phyloP scores from a whole-genome alignment of 2,888 invertebrate genomes.

The Drosophila neotestacea region DNA sequence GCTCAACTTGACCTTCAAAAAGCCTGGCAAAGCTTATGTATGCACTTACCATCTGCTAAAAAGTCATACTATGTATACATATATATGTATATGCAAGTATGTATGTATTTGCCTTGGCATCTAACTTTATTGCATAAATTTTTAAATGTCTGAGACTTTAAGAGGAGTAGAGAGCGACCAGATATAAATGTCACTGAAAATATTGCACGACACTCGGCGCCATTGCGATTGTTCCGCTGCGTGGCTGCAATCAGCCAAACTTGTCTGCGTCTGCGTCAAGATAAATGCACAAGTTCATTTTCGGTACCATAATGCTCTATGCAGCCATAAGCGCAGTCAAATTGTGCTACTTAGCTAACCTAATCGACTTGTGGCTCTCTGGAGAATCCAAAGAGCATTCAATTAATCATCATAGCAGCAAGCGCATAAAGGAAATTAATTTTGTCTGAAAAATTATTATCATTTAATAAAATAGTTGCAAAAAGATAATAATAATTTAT shows the following conservation, averaged over 20 bases:
- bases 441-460: background rate
- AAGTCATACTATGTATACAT: constrained; percentile 21
- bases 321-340: constrained; percentile 10
- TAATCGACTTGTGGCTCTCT: background rate
- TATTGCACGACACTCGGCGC: constrained; percentile 60
- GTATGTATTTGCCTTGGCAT: constrained; percentile 13
- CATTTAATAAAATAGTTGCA: background rate
- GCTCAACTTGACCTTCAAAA: constrained; percentile 72
- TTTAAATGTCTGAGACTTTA: constrained; percentile 64
- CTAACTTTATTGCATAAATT: constrained; percentile 79
- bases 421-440: background rate
- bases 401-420: constrained; percentile 8
- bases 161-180: background rate
- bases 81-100: too few relatives aligned
- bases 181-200: constrained; percentile 80
- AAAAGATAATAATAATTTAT: background rate
- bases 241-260: constrained; percentile 75
- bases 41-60: constrained; percentile 27
- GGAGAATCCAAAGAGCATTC: background rate
- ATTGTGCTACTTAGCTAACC: constrained; percentile 30
- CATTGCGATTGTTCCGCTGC: constrained; percentile 50
- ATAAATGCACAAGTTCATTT: constrained; percentile 83
- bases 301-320: constrained; percentile 55
- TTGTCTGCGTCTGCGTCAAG: constrained; percentile 70
- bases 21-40: constrained; percentile 34